A percentile compares a stretch with the other conserved stretches of the same genome.
These are phyloP conservation scores for Andrena marginata DNA, from an alignment of 2,888 invertebrate species.

Conservation along the genomic window DNA sequence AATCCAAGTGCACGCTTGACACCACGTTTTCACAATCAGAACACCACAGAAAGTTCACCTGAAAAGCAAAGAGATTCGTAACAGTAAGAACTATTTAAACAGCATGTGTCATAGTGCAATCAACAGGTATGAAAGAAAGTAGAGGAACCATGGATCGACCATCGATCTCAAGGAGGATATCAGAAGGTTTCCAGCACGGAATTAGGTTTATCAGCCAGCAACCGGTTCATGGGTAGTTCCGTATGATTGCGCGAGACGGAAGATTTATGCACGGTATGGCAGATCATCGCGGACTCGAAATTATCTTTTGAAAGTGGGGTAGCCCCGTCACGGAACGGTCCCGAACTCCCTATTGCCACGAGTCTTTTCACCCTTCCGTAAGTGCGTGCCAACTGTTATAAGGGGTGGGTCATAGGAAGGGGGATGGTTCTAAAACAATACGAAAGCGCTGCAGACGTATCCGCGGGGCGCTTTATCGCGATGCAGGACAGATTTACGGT, in stretches of 20 bases:
- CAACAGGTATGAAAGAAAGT: neutral
- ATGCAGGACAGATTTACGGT: constrained; percentile 65
- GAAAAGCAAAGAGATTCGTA: too few relatives aligned
- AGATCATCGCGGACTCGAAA: constrained; percentile 57
- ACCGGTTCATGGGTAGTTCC: constrained; percentile 22
- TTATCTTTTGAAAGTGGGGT: constrained; percentile 58
- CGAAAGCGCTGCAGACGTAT: constrained; percentile 59
- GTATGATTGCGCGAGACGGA: constrained; percentile 9
- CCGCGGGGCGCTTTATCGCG: constrained; percentile 61
- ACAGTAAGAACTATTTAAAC: too few relatives aligned
- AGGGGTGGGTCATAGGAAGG: neutral
- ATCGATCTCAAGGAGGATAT: neutral
- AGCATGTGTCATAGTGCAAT: too few relatives aligned
- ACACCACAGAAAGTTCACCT: too few relatives aligned
- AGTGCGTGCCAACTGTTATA: constrained; percentile 70
- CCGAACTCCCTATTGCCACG: constrained; percentile 31
- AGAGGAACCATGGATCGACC: neutral
- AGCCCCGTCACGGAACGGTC: constrained; percentile 44
- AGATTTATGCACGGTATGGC: constrained; percentile 54
- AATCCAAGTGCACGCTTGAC: too few relatives aligned
- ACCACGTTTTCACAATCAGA: too few relatives aligned
- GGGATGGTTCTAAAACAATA: constrained; percentile 64
- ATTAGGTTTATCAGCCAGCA: constrained; percentile 1
- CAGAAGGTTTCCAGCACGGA: neutral
- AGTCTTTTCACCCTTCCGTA: constrained; percentile 46